Percentiles rank a stretch among this genome's conserved stretches.
Conservation (phyloP, 2,797 vertebrate genomes). For the Rhynchotus rufescens region DNA sequence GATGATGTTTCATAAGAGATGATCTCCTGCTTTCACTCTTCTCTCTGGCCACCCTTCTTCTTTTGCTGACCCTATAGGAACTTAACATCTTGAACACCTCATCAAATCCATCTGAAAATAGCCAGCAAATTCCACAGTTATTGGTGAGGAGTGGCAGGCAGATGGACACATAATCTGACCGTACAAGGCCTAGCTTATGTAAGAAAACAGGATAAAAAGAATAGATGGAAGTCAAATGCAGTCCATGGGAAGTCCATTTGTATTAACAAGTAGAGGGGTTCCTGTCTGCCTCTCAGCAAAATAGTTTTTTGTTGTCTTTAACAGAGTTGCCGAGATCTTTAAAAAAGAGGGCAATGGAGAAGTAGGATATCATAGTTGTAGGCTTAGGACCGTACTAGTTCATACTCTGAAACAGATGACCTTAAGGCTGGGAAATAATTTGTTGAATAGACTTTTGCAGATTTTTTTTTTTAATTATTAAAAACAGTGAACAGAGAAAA, state of each 20-base stretch:
- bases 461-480: not conserved
- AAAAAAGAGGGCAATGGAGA: not conserved
- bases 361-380: not conserved
- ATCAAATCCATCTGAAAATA: constrained; percentile 7
- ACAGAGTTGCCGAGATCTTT: not conserved
- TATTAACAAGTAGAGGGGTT: not conserved
- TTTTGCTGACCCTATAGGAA: constrained; percentile 44
- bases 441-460: not conserved
- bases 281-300: not conserved
- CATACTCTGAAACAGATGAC: not conserved
- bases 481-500: not conserved
- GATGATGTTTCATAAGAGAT: constrained; percentile 62
- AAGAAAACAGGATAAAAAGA: not conserved
- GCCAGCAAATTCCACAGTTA: constrained; percentile 58
- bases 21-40: constrained; percentile 50
- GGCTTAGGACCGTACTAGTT: not conserved
- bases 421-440: not conserved
- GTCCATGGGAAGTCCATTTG: not conserved
- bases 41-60: constrained; percentile 35
- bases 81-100: constrained; percentile 65
- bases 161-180: constrained; percentile 37
- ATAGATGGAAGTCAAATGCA: not conserved
- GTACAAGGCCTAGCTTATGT: constrained; percentile 35
- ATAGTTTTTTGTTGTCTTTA: not conserved
- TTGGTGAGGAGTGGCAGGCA: constrained; percentile 50